Evolutionary conservation across 2,113 vertebrate species (phyloP).

Genomic region (Neotragus pygmaeus): DNA sequence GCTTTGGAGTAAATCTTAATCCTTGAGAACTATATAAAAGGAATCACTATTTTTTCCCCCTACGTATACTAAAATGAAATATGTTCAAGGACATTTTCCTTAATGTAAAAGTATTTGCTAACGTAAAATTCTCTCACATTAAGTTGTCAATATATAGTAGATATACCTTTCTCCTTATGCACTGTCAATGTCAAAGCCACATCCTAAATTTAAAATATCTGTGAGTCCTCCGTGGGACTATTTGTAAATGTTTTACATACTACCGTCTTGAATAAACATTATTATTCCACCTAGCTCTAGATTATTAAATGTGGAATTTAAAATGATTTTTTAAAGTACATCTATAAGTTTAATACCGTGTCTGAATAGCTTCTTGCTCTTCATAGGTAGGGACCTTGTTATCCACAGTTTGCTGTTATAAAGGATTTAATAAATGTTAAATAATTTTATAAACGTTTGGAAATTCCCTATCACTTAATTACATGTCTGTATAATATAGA

Average conservation of each 20-base stretch:
- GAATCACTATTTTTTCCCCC: neutral
- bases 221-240: neutral
- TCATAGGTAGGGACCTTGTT: neutral
- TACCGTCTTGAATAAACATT: constrained; percentile 15
- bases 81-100: constrained; percentile 1
- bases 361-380: neutral
- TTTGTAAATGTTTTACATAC: constrained; percentile 2
- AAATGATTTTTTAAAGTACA: neutral
- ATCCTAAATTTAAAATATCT: constrained; percentile 1
- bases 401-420: neutral
- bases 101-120: neutral
- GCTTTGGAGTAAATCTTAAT: neutral
- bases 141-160: neutral
- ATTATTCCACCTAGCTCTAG: neutral
- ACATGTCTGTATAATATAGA: neutral
- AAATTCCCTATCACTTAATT: neutral
- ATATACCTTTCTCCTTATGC: neutral
- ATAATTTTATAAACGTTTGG: neutral
- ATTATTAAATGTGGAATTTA: neutral
- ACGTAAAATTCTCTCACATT: neutral
- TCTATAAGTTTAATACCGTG: neutral
- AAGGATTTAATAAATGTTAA: neutral
- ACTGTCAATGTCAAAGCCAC: neutral
- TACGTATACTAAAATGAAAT: neutral
- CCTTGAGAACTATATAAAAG: constrained; percentile 23